A percentile compares a stretch with the other conserved stretches of the same genome.
These are phyloP conservation scores for Rhegmatorhina hoffmannsi DNA, from an alignment of 2,113 vertebrate species.

Conservation along the genomic window DNA sequence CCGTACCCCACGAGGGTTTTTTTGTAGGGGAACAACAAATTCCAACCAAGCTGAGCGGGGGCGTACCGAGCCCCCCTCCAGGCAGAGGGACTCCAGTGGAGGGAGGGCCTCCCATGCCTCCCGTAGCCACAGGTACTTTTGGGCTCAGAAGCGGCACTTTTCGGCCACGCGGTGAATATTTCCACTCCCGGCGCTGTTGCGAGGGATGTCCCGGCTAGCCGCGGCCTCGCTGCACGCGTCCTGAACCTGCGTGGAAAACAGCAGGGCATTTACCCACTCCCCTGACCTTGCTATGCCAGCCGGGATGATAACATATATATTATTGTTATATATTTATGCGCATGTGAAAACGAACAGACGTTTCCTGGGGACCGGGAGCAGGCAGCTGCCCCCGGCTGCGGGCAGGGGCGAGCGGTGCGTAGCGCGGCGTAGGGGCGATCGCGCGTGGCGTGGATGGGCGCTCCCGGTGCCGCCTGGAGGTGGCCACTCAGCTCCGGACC, in stretches of 20 bases:
- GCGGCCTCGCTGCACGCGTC: neutral
- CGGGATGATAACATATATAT: neutral
- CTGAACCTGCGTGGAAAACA: neutral
- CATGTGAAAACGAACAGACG: too few species aligned
- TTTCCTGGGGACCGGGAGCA: neutral
- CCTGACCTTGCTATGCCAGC: neutral
- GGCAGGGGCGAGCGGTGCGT: neutral
- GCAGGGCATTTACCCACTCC: neutral
- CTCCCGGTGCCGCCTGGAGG: slow-evolving; percentile 8
- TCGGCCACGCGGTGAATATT: neutral
- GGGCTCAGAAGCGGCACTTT: neutral
- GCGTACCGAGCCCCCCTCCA: neutral
- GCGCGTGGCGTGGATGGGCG: neutral
- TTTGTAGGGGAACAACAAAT: neutral
- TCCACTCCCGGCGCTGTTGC: neutral
- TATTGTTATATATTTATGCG: neutral
- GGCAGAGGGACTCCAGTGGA: neutral
- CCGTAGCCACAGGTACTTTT: neutral
- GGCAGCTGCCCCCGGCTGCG: neutral
- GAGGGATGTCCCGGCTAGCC: neutral
- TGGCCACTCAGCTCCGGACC: slow-evolving; percentile 38
- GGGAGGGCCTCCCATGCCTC: neutral
- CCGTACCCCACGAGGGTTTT: neutral
- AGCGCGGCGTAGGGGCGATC: too few species aligned
- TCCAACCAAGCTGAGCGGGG: neutral